Percentiles rank a stretch among this genome's conserved stretches.
Conservation (phyloP, 2,113 vertebrate species). For the Pelobates fuscus region DNA sequence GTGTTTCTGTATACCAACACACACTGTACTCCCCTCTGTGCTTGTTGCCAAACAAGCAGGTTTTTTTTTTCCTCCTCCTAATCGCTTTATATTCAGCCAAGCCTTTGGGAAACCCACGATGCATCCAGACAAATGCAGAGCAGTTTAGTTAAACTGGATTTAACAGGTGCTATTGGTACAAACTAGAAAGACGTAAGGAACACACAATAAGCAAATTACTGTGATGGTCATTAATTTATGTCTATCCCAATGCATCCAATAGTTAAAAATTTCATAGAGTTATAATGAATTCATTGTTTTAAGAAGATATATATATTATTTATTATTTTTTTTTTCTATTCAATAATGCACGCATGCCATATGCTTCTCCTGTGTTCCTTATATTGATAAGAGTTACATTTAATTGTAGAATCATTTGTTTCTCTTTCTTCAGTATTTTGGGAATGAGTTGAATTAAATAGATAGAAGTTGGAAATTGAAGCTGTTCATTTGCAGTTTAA, state of each 20-base stretch:
- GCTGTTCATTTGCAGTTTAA: no score
- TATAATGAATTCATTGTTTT: background rate
- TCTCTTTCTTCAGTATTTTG: no score
- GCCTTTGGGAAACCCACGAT: slow-evolving; percentile 71
- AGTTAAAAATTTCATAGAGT: background rate
- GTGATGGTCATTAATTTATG: slow-evolving; percentile 55
- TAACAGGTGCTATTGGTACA: slow-evolving; percentile 68
- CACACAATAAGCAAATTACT: slow-evolving; percentile 59
- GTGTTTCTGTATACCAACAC: slow-evolving; percentile 67
- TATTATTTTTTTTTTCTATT: no score
- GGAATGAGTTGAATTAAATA: no score
- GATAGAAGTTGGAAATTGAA: no score
- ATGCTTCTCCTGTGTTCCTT: no score
- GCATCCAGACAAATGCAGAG: slow-evolving; percentile 74
- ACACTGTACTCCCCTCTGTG: slow-evolving; percentile 63
- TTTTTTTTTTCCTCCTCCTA: slow-evolving; percentile 48
- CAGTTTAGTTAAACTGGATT: slow-evolving; percentile 73
- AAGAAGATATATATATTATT: background rate
- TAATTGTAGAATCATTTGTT: no score
- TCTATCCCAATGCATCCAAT: slow-evolving; percentile 51
- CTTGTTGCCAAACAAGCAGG: slow-evolving; percentile 74
- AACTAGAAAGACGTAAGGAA: slow-evolving; percentile 63
- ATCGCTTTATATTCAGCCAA: slow-evolving; percentile 71
- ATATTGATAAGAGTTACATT: no score
- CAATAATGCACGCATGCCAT: no score